Evolutionary conservation across 92 coral and sea anemone species (phyloP).

Genomic region (Siderastrea radians): DNA sequence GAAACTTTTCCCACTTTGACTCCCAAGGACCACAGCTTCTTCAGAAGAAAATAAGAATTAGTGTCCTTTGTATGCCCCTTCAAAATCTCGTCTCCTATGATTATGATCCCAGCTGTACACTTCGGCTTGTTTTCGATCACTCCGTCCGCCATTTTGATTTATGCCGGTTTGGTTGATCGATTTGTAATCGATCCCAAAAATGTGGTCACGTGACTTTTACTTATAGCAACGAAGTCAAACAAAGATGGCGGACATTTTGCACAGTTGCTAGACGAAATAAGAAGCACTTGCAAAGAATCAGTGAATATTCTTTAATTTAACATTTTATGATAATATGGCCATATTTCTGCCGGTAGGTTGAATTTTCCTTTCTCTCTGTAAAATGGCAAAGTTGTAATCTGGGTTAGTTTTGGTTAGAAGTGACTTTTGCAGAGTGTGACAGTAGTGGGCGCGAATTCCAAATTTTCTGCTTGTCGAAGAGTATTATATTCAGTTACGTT

Average conservation of each 20-base stretch:
- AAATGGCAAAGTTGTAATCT: background rate
- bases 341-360: background rate
- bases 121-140: background rate
- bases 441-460: slow-evolving; percentile 46
- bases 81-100: slow-evolving; percentile 96
- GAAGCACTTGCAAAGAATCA: slow-evolving; percentile 3
- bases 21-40: slow-evolving; percentile 93
- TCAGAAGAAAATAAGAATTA: slow-evolving; percentile 86
- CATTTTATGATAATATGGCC: background rate
- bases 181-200: background rate
- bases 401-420: background rate
- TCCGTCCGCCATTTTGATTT: slow-evolving; percentile 78
- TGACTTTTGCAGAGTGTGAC: slow-evolving; percentile 35
- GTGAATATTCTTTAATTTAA: background rate
- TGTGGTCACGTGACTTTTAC: slow-evolving; percentile 75
- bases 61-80: slow-evolving; percentile 97
- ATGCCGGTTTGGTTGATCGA: background rate
- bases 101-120: slow-evolving; percentile 77
- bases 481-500: background rate
- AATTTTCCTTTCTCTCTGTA: background rate
- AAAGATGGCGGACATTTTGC: slow-evolving; percentile 77
- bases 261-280: slow-evolving; percentile 52
- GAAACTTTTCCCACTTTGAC: slow-evolving; percentile 91
- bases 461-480: slow-evolving; percentile 1
- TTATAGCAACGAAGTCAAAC: slow-evolving; percentile 86